A percentile compares a stretch with the other conserved stretches of the same genome.
These are phyloP conservation scores for Helicoverpa armigera DNA, from an alignment of 1,140 invertebrate species.

Conservation along the genomic window DNA sequence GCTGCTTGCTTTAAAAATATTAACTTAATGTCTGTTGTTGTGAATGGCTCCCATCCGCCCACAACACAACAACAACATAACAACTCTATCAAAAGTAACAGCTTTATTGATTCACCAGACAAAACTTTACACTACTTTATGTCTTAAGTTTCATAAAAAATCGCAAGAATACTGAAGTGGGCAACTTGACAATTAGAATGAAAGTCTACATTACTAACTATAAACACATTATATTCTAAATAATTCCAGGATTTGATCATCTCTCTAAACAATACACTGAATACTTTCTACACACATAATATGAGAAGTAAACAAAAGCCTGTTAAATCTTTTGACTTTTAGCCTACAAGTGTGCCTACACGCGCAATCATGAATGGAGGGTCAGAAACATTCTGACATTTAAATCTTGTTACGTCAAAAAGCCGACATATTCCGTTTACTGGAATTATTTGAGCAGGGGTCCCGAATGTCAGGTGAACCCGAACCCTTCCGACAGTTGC, in stretches of 20 bases:
- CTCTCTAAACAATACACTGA: too few relatives aligned
- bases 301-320: too few relatives aligned
- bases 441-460: background rate
- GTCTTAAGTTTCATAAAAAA: too few relatives aligned
- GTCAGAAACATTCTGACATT: constrained; percentile 19
- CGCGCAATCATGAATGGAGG: constrained; percentile 4
- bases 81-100: background rate
- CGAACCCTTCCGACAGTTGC: too few relatives aligned
- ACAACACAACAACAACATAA: constrained; percentile 9
- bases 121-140: too few relatives aligned
- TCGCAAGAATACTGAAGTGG: too few relatives aligned
- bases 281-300: too few relatives aligned
- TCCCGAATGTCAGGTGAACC: background rate
- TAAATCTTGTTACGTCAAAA: background rate
- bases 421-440: constrained; percentile 24
- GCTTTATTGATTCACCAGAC: background rate
- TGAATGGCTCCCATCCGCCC: constrained; percentile 3
- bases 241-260: too few relatives aligned
- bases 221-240: too few relatives aligned
- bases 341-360: constrained; percentile 7
- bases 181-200: too few relatives aligned
- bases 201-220: too few relatives aligned
- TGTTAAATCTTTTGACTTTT: constrained; percentile 11
- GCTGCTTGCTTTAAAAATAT: constrained; percentile 27
- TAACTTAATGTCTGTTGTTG: constrained; percentile 15